These are phyloP conservation scores for Yasuhikotakia modesta DNA, from an alignment of 2,797 vertebrate species.

Conservation along the genomic window DNA sequence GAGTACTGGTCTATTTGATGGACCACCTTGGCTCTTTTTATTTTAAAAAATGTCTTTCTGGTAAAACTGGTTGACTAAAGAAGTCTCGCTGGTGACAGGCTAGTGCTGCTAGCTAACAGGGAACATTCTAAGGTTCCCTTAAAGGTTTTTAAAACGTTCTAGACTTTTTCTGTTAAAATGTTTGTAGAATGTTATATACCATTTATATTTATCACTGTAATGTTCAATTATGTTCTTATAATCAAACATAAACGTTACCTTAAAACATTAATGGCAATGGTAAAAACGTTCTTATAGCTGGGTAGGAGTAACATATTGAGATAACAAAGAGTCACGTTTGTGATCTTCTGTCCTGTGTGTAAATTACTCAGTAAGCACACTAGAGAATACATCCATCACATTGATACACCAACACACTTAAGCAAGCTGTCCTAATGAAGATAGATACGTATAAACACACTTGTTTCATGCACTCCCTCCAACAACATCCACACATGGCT, in stretches of 20 bases:
- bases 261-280: too few relatives aligned
- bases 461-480: background rate
- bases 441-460: conserved; percentile 19
- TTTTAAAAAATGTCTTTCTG: background rate
- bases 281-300: too few relatives aligned
- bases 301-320: background rate
- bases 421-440: conserved; percentile 16
- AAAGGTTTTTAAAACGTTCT: too few relatives aligned
- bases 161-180: too few relatives aligned
- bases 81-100: background rate
- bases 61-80: background rate
- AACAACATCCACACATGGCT: background rate
- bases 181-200: too few relatives aligned
- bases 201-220: too few relatives aligned
- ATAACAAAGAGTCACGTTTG: background rate
- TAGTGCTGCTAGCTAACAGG: too few relatives aligned
- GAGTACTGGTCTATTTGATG: background rate
- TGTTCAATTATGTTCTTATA: too few relatives aligned
- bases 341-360: background rate
- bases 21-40: background rate
- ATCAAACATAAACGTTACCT: too few relatives aligned
- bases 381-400: background rate
- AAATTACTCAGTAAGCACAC: background rate
- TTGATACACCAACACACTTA: conserved; percentile 9
- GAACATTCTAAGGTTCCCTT: too few relatives aligned